Base-by-base conservation (phyloP, 1,140 invertebrate genomes). In the Oncopeltus fasciatus region DNA sequence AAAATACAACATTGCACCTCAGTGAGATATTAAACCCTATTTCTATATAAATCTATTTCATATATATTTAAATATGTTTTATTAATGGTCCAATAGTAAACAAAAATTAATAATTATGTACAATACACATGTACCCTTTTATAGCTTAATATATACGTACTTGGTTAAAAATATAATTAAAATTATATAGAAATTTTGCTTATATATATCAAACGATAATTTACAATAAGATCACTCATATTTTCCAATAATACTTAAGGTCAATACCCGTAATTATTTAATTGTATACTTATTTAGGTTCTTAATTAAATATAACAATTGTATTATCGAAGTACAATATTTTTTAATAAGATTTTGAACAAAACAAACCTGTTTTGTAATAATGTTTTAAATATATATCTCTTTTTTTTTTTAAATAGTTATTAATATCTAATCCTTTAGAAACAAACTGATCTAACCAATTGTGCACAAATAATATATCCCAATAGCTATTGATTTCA, bases 251-350 rank as follows among this genome's bases (percentile, higher is more conserved):
- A 53, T 53, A 53, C 49, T 53, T 53, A 53, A 24, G 49, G 49
- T 53, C 49, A 53, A 53, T 53, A 53, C 49, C 49, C 49, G 49
- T 53, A 53, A 24, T 53, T 8, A 53, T 53, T 53, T 53, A 53
- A 53, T 21, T 24, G 49, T 53, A 53, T 24, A 24, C 2, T 24
- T 24, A 53, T 26, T 53, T 53, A 1, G 21, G 21, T 8, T 24
- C 21, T 16, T 18, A 24, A 53, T 24, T 24, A 53, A 53, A 24
- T 8, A 53, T 24, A 24, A 3, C 26, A 24, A 24, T 53, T 18
- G 20, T 18, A 53, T 53, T 53, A 24, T 12, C 49, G 12, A 16
- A 24, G 20, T 8, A 26, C 26, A 27, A 24, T 2, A 53, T 53
- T 20, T 20, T 3, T 1, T 21, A 2, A 24, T 53, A 24, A 53